Conservation (phyloP, 1,140 invertebrate genomes). For the Orius insidiosus region DNA sequence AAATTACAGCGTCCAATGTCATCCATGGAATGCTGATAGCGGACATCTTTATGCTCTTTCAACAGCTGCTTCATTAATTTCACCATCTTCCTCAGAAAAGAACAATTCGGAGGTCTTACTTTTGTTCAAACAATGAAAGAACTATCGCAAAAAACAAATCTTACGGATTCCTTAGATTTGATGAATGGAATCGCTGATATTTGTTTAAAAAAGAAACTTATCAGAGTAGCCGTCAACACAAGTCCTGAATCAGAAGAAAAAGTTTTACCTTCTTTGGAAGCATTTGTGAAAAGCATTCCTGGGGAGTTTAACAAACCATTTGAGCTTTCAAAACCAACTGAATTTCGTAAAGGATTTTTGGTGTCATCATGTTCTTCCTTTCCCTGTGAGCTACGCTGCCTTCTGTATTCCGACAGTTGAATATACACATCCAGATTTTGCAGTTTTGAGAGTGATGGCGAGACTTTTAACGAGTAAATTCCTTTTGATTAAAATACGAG, state of each 20-base stretch:
- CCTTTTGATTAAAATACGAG: conserved; percentile 66
- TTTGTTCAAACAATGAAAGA: conserved; percentile 64
- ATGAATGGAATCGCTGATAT: conserved; percentile 43
- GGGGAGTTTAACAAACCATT: conserved; percentile 1
- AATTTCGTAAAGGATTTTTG: conserved; percentile 22
- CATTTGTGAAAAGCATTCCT: neutral
- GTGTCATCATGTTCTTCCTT: conserved; percentile 66
- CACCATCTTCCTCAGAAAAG: conserved; percentile 40
- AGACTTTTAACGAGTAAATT: conserved; percentile 64
- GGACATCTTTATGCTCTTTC: conserved; percentile 80
- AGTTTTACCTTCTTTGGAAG: neutral
- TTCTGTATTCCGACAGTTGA: conserved; percentile 60
- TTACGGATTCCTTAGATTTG: conserved; percentile 40
- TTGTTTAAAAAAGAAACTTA: conserved; percentile 45
- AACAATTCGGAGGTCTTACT: conserved; percentile 54
- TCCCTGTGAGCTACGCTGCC: conserved; percentile 71
- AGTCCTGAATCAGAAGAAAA: conserved; percentile 1
- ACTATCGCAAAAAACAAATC: conserved; percentile 45
- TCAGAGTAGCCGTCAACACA: conserved; percentile 47
- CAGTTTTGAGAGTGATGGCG: conserved; percentile 53
- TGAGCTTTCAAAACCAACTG: neutral
- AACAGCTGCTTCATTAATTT: conserved; percentile 50
- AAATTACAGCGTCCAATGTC: conserved; percentile 58
- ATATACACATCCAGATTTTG: conserved; percentile 59
- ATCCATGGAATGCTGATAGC: conserved; percentile 52